Conservation (phyloP, 2,113 vertebrate genomes). For the Emberiza fucata region DNA sequence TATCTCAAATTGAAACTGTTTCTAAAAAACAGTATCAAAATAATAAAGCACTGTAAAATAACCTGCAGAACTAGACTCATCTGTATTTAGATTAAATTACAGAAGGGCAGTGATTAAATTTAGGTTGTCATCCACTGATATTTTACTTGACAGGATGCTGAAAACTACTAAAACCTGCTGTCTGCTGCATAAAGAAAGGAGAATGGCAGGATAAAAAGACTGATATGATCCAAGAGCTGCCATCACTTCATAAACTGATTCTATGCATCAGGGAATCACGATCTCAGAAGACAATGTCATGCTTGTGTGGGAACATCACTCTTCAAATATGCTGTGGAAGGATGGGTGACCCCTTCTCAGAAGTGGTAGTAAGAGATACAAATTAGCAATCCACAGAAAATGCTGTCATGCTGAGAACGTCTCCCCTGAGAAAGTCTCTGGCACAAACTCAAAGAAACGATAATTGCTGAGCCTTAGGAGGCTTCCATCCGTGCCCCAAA, state of each 20-base stretch:
- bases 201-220: neutral
- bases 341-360: neutral
- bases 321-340: neutral
- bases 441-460: neutral
- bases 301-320: neutral
- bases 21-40: conserved; percentile 6
- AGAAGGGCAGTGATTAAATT: conserved; percentile 37
- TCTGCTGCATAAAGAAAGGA: neutral
- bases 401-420: neutral
- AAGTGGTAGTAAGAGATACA: neutral
- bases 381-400: neutral
- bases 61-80: neutral
- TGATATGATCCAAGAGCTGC: neutral
- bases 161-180: neutral
- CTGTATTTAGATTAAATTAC: conserved; percentile 44
- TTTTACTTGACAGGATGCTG: conserved; percentile 29
- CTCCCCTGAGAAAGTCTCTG: neutral
- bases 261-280: neutral
- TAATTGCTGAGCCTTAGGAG: neutral
- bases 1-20: conserved; percentile 1
- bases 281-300: neutral
- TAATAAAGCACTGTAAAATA: conserved; percentile 30
- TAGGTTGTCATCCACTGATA: neutral
- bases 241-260: conserved; percentile 9
- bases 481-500: neutral